Evolutionary conservation across 2,888 invertebrate genomes (phyloP).

Genomic region (Biston betularia): DNA sequence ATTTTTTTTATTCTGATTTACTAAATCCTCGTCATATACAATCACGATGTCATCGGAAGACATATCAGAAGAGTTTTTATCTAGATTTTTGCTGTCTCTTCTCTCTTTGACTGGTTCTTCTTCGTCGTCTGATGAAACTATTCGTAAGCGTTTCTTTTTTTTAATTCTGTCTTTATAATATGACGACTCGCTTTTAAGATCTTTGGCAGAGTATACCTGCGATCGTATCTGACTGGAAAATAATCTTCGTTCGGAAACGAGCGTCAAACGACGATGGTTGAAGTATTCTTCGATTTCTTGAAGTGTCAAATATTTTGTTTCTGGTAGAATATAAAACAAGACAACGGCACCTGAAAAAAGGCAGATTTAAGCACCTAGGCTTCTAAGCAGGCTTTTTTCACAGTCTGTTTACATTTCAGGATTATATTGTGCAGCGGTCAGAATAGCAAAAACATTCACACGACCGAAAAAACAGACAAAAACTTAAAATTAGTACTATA

Average conservation of each 20-base stretch:
- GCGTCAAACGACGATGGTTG: conserved; percentile 77
- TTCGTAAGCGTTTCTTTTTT: conserved; percentile 1
- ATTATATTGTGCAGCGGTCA: no score
- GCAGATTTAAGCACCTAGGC: no score
- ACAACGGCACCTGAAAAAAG: conserved; percentile 74
- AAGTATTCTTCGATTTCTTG: conserved; percentile 90
- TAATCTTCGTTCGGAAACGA: conserved; percentile 66
- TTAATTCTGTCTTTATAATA: background rate
- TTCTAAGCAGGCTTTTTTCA: no score
- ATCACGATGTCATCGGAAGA: conserved; percentile 2
- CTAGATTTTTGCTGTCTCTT: background rate
- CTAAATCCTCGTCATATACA: conserved; percentile 3
- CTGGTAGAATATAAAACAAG: conserved; percentile 86
- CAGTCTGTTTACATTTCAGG: no score
- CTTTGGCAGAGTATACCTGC: background rate
- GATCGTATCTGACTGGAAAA: conserved; percentile 47
- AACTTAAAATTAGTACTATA: no score
- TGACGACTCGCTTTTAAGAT: background rate
- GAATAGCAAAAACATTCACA: no score
- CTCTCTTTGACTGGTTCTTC: background rate
- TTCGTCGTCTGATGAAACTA: conserved; percentile 2
- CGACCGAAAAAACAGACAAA: no score
- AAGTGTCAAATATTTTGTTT: conserved; percentile 87
- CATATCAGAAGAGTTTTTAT: background rate
- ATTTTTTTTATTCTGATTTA: background rate